A percentile compares a stretch with the other conserved stretches of the same genome.
Evolutionary conservation across 2,113 vertebrate genomes (phyloP).

Genomic region (Sciurus niger): DNA sequence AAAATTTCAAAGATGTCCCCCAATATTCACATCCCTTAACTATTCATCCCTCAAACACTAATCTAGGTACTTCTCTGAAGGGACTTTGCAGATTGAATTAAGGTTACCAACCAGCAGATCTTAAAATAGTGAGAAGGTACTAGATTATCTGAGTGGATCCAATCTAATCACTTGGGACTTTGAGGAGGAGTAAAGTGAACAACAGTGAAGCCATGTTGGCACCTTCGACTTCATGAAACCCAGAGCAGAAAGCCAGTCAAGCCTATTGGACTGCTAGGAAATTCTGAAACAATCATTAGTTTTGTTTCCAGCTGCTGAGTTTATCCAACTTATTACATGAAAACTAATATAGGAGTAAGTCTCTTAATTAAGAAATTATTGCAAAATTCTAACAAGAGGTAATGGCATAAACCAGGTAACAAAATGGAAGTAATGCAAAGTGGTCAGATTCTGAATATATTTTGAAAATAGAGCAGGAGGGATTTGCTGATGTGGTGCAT

Average conservation of each 20-base stretch:
- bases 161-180: not conserved
- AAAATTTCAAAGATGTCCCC: not conserved
- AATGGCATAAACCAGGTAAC: not conserved
- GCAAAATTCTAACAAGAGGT: not conserved
- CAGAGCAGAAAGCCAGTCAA: not conserved
- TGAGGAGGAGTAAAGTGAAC: not conserved
- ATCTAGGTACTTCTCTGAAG: not conserved
- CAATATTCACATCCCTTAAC: not conserved
- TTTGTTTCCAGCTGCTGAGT: not conserved
- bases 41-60: not conserved
- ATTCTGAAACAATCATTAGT: not conserved
- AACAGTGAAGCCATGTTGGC: rapidly evolving
- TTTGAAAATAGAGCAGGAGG: not conserved
- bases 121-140: not conserved
- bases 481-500: not conserved
- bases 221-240: not conserved
- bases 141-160: too few relatives aligned
- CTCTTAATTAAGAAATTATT: not conserved
- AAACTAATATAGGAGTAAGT: not conserved
- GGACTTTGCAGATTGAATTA: not conserved
- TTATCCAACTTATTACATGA: not conserved
- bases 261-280: not conserved
- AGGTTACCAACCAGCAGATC: not conserved
- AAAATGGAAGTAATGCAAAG: not conserved
- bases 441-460: not conserved